Base-by-base conservation (phyloP, 2,888 invertebrate species). In the Brassicogethes aeneus region DNA sequence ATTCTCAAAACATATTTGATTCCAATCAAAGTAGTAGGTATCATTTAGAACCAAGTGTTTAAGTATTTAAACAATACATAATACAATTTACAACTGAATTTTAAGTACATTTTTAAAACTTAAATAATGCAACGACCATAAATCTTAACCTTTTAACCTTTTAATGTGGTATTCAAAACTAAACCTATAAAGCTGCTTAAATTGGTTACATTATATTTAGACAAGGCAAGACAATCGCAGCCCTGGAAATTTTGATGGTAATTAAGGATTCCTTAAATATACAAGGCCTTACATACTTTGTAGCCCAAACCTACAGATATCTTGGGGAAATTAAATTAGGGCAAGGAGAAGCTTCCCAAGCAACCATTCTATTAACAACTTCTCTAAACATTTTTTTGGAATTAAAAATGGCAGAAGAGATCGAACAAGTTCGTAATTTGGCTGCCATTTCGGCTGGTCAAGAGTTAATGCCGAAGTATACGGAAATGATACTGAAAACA, bases 241-340 rank as follows among this genome's bases (percentile, higher is more conserved):
- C 62, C n/a, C 40, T 56, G 3, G 39, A 49, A 12, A 56, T 62
- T 13, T 47, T 68, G 14, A 37, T 55, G 15, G 45, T 44, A 3
- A 42, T 65, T 15, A 52, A 57, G 31, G 41, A 50, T 23, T 53
- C 50, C 39, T 58, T 63, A 0, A 50, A 59, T 39, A 40, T 51
- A 13, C 36, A 61, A 29, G 44, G 60, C 3, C 42, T 64, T 15
- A 44, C 44, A 3, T 56, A 52, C 39, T 65, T 63, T 33, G 41
- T 61, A 7, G 66, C 60, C 0, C 58, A 60, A 46, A 60, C 64
- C 2, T 58, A 62, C 44, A 53, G 62, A 37, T 61, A 57, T 46
- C 50, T 66, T 31, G 68, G 66, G 2, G 64, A 66, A 43, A 62
- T 61, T 46, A 60, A 62, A 45, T 45, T 68, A 15, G 59, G 57